Percentiles rank a stretch among this genome's conserved stretches.
phyloP scores from a whole-genome alignment of 2,888 invertebrate genomes.

The Nephrotoma appendiculata region DNA sequence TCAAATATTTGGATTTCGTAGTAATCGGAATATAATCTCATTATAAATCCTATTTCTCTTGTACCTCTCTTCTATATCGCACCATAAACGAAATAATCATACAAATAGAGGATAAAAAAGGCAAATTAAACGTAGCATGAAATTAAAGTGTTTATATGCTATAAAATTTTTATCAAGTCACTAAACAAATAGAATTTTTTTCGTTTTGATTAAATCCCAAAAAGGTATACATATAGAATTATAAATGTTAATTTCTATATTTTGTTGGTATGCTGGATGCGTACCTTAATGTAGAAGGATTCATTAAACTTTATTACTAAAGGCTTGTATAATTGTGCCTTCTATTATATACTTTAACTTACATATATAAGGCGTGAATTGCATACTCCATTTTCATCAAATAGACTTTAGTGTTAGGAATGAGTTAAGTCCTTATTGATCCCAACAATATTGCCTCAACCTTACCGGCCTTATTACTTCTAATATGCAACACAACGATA shows the following conservation, averaged over 20 bases:
- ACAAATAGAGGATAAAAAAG: background rate
- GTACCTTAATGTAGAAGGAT: background rate
- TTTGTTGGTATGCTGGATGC: background rate
- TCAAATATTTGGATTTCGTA: background rate
- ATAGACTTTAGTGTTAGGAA: no score
- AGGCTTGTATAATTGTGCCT: background rate
- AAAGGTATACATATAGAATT: background rate
- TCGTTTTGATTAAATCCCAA: background rate
- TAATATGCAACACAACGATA: no score
- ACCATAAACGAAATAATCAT: background rate
- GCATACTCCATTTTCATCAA: no score
- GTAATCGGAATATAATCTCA: background rate
- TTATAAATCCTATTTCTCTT: background rate
- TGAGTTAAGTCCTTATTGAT: no score
- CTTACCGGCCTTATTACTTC: no score
- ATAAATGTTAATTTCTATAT: background rate
- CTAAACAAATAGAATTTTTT: background rate
- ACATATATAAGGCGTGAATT: no score
- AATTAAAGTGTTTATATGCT: slow-evolving; percentile 20
- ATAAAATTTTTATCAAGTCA: background rate
- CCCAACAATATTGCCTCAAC: no score
- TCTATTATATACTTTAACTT: no score
- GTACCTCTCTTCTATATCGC: background rate
- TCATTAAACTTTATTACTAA: background rate
- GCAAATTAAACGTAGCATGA: slow-evolving; percentile 20